Conservation (phyloP, 2,797 vertebrate species). For the Ctenopoma kingsleyae region DNA sequence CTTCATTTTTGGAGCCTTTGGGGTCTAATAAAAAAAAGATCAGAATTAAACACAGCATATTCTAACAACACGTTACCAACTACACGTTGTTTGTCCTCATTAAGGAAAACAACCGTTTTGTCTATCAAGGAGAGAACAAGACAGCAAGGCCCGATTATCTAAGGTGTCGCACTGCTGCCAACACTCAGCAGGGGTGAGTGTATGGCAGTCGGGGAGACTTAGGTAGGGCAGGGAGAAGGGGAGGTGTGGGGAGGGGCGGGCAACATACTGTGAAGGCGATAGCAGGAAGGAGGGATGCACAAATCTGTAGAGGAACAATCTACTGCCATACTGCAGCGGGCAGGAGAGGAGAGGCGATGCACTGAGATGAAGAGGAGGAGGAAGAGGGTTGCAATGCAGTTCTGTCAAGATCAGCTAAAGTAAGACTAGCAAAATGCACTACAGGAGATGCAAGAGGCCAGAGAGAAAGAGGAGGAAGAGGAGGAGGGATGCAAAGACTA, state of each 20-base stretch:
- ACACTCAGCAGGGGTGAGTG: slow-evolving; percentile 79
- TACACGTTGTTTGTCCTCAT: slow-evolving; percentile 79
- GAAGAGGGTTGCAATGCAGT: slow-evolving; percentile 82
- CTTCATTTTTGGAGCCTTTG: slow-evolving; percentile 89
- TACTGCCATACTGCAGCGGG: slow-evolving; percentile 82
- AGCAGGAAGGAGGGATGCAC: slow-evolving; percentile 84
- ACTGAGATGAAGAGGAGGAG: slow-evolving; percentile 74
- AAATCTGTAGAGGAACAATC: slow-evolving; percentile 72
- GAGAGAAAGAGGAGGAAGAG: slow-evolving; percentile 52
- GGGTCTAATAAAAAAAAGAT: slow-evolving; percentile 91
- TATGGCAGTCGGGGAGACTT: slow-evolving; percentile 77
- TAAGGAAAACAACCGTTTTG: slow-evolving; percentile 82
- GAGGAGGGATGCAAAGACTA: slow-evolving; percentile 84
- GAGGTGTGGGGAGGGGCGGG: slow-evolving; percentile 61
- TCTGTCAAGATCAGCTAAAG: slow-evolving; percentile 81
- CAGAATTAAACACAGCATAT: slow-evolving; percentile 89
- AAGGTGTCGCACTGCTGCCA: slow-evolving; percentile 81
- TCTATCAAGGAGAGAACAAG: slow-evolving; percentile 78
- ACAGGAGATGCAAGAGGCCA: slow-evolving; percentile 83
- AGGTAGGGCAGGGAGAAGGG: slow-evolving; percentile 22
- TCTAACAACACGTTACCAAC: slow-evolving; percentile 81
- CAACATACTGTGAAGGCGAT: slow-evolving; percentile 84
- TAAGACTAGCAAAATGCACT: slow-evolving; percentile 86
- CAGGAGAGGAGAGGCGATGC: slow-evolving; percentile 82
- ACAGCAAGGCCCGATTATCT: slow-evolving; percentile 82